Evolutionary conservation across 2,797 vertebrate genomes (phyloP).

Genomic region (Cryptoprocta ferox): DNA sequence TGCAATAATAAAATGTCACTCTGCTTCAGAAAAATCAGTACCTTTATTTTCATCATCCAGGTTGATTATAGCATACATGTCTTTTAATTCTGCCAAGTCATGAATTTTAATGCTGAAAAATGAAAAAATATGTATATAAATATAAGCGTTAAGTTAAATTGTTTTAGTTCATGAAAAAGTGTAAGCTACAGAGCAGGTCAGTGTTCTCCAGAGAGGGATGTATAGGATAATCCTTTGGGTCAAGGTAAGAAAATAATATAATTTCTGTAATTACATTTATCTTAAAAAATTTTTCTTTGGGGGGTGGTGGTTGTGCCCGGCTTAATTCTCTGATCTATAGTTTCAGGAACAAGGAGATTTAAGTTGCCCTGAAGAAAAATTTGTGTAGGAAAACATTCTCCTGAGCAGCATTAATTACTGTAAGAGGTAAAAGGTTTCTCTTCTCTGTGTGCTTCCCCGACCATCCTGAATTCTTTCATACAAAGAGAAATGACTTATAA

Average conservation of each 20-base stretch:
- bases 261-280: background rate
- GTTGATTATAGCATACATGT: conserved; percentile 95
- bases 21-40: conserved; percentile 76
- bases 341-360: background rate
- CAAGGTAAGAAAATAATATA: background rate
- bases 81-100: conserved; percentile 95
- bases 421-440: background rate
- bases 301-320: background rate
- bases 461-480: background rate
- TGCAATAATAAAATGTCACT: background rate
- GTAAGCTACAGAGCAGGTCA: background rate
- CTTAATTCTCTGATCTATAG: background rate
- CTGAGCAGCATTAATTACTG: background rate
- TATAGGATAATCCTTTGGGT: background rate
- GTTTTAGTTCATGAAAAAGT: background rate
- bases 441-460: background rate
- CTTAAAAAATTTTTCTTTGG: background rate
- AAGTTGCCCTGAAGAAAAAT: background rate
- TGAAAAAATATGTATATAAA: conserved; percentile 56
- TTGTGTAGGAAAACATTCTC: background rate
- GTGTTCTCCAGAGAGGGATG: background rate
- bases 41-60: conserved; percentile 99
- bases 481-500: background rate
- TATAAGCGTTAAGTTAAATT: background rate
- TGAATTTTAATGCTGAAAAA: conserved; percentile 96